Evolutionary conservation across 2,797 vertebrate species (phyloP), one percentile per base, ranked within the genome.

Genomic region (Bradypus variegatus): DNA sequence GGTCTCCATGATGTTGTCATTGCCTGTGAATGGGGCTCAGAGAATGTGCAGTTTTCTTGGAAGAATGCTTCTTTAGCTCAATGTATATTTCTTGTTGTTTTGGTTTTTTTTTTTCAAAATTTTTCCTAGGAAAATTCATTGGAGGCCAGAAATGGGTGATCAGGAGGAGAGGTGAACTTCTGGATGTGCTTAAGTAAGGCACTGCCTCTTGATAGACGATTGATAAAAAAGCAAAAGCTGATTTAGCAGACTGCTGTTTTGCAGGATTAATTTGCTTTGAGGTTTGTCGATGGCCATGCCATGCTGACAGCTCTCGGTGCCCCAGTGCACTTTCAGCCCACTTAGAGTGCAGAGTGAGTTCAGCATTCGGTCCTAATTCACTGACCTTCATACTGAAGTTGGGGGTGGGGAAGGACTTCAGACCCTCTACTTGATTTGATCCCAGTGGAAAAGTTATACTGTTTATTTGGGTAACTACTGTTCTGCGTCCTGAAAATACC

Each of bases 31-130:
- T 83, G 78, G 91, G 91, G 85, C 92, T 90, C 73, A 69, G 69
- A 91, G 95, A 91, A 87, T 89, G 90, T 91, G 3, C 84, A 19
- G 38, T 85, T 91, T 92, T 89, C 78, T 85, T 58, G 58, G 69
- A 84, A 91, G 91, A 95, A 76, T 80, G 60, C 76, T 91, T 53
- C 90, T 93, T 80, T 67, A 79, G 65, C 75, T 62, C 58, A 70
- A 88, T 81, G 91, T 69, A 69, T 62, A 86, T 53, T 93, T 93
- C 83, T 95, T 89, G 80, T 78, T 93, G 90, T 64, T 75, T 33
- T 45, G n/a, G n/a, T 45, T 41, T 41, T 41, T 45, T 45, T 45
- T 45, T 45, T 45, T 5, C 41, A 89, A 67, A 65, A 83, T 13
- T 48, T 11, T 41, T 88, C n/a, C 27, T 45, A 41, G 41, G 53